A percentile compares a stretch with the other conserved stretches of the same genome.
phyloP scores from a whole-genome alignment of 1,140 invertebrate genomes.

The Mactra quadrangularis region DNA sequence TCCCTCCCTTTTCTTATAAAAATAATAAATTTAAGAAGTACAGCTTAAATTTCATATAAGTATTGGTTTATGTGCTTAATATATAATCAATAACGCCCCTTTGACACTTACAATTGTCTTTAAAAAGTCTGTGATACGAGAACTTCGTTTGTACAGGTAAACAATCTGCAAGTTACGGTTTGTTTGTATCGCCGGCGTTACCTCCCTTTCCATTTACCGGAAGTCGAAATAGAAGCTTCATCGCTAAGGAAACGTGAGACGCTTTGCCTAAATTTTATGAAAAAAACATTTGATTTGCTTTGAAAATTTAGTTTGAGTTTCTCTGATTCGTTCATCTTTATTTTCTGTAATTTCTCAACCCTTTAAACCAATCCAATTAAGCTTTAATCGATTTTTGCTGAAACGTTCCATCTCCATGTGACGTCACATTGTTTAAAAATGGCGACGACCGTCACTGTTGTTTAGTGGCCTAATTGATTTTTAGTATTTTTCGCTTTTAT shows the following conservation, averaged over 20 bases:
- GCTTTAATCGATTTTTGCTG: too few species aligned
- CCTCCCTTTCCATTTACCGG: conserved; percentile 50
- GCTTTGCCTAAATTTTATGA: too few species aligned
- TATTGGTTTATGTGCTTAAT: too few species aligned
- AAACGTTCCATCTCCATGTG: conserved; percentile 74
- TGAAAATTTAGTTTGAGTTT: too few species aligned
- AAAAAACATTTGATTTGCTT: too few species aligned
- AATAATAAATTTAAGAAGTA: too few species aligned
- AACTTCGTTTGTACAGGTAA: conserved; percentile 22
- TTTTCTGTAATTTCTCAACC: too few species aligned
- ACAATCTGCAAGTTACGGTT: conserved; percentile 30
- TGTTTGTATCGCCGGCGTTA: conserved; percentile 2
- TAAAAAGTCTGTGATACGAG: background rate
- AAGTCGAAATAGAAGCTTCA: conserved; percentile 7
- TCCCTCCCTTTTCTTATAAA: too few species aligned
- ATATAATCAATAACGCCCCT: too few species aligned
- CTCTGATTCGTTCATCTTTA: too few species aligned
- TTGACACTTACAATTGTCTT: background rate
- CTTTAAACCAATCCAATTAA: too few species aligned
- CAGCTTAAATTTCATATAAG: too few species aligned
- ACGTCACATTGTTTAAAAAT: conserved; percentile 76
- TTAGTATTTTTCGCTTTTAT: conserved; percentile 32
- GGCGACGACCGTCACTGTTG: conserved; percentile 58
- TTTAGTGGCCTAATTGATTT: background rate
- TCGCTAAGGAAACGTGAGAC: conserved; percentile 32